Evolutionary conservation across 2,888 invertebrate genomes (phyloP).

Genomic region (Hypselothyrea guttata): DNA sequence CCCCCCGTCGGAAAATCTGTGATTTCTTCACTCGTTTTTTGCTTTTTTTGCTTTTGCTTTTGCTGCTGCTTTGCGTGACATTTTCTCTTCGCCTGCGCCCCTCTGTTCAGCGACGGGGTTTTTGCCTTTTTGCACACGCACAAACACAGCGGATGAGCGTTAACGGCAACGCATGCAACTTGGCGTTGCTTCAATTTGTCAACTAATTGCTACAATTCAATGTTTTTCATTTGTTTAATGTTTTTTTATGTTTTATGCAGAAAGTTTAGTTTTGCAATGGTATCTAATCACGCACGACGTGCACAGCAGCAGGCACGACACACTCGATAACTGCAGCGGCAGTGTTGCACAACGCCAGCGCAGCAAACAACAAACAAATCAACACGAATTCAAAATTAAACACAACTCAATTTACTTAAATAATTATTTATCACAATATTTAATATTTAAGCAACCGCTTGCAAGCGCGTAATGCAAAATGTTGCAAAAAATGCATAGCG

Average conservation of each 20-base stretch:
- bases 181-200: slow-evolving; percentile 30
- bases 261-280: slow-evolving; percentile 70
- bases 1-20: slow-evolving; percentile 58
- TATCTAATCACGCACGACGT: slow-evolving; percentile 59
- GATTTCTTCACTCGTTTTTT: slow-evolving; percentile 76
- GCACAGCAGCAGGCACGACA: slow-evolving; percentile 63
- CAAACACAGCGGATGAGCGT: slow-evolving; percentile 26
- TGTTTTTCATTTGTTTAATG: slow-evolving; percentile 68
- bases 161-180: slow-evolving; percentile 31
- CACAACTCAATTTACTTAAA: no score
- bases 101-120: slow-evolving; percentile 52
- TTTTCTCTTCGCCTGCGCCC: slow-evolving; percentile 73
- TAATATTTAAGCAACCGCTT: no score
- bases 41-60: slow-evolving; percentile 61
- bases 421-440: no score
- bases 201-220: slow-evolving; percentile 40
- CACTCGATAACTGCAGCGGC: slow-evolving; percentile 41
- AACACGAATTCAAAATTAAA: no score
- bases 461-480: no score
- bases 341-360: no score
- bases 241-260: slow-evolving; percentile 72
- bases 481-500: no score
- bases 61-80: slow-evolving; percentile 76
- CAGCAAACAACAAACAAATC: no score
- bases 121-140: slow-evolving; percentile 51